Conservation (phyloP, 2,113 vertebrate species). For the Salvelinus namaycush region DNA sequence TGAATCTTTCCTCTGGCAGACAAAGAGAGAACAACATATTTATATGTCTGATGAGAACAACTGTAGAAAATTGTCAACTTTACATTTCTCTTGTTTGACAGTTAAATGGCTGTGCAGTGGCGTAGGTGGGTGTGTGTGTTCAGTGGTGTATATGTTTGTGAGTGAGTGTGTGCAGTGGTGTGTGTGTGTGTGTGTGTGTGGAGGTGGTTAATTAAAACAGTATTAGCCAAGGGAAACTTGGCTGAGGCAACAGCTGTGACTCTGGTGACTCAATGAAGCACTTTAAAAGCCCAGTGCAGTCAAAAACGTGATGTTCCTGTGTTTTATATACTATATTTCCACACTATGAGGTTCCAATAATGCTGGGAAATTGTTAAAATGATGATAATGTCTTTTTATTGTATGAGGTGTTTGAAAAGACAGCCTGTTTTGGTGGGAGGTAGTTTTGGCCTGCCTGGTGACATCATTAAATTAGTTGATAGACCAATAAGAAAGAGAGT, state of each 20-base stretch:
- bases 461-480: no score
- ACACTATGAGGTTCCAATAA: no score
- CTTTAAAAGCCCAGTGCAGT: no score
- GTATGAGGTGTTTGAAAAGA: no score
- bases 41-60: slow-evolving; percentile 22
- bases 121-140: slow-evolving; percentile 18
- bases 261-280: slow-evolving; percentile 54
- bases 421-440: no score
- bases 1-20: background rate
- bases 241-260: slow-evolving; percentile 47
- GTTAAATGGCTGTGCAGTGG: slow-evolving; percentile 64
- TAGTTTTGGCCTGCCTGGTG: no score
- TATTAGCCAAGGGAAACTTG: slow-evolving; percentile 68
- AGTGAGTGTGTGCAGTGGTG: slow-evolving; percentile 10
- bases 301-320: no score
- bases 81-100: slow-evolving; percentile 39
- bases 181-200: no score
- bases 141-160: slow-evolving; percentile 43
- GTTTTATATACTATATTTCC: no score
- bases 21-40: background rate
- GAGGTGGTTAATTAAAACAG: slow-evolving; percentile 63
- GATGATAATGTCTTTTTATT: no score
- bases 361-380: no score
- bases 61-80: slow-evolving; percentile 37
- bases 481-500: no score